Evolutionary conservation across 2,797 vertebrate species (phyloP).

Genomic region (Gymnoscopelus braueri): DNA sequence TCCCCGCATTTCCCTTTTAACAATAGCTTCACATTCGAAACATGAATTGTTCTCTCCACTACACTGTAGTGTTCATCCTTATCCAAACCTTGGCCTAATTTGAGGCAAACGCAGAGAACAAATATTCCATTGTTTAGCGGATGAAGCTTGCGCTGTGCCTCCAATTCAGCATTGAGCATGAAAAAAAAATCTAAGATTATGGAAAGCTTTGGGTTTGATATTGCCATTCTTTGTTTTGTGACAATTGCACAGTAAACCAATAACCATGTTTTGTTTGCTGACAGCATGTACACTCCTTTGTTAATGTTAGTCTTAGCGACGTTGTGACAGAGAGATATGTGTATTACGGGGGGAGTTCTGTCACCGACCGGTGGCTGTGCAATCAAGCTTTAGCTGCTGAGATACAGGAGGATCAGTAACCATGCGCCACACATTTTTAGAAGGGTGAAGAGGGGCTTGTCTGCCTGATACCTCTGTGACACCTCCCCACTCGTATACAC

Average conservation of each 20-base stretch:
- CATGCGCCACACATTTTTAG: constrained; percentile 47
- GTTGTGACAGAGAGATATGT: constrained; percentile 61
- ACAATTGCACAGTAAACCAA: constrained; percentile 76
- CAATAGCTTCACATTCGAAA: constrained; percentile 72
- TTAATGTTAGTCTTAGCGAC: constrained; percentile 67
- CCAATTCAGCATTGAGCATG: constrained; percentile 61
- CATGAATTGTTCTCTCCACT: constrained; percentile 70
- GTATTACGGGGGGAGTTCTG: constrained; percentile 52
- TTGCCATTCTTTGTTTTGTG: constrained; percentile 64
- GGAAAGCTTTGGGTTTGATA: constrained; percentile 71
- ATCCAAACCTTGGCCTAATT: constrained; percentile 79
- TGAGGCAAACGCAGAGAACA: constrained; percentile 74
- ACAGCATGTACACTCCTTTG: constrained; percentile 67
- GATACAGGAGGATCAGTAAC: constrained; percentile 54
- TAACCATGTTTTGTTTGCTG: constrained; percentile 70
- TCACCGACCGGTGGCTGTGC: constrained; percentile 54
- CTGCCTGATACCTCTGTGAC: constrained; percentile 19
- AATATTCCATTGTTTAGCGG: constrained; percentile 76
- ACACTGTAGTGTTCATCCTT: constrained; percentile 75
- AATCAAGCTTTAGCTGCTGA: constrained; percentile 58
- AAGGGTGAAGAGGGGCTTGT: constrained; percentile 34
- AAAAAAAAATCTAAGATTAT: constrained; percentile 78
- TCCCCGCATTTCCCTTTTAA: constrained; percentile 65
- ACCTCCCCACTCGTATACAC: constrained; percentile 23
- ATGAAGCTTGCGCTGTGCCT: constrained; percentile 70